Percentiles rank a stretch among this genome's conserved stretches.
phyloP scores from a whole-genome alignment of 2,113 vertebrate genomes.

The Spea multiplicata region DNA sequence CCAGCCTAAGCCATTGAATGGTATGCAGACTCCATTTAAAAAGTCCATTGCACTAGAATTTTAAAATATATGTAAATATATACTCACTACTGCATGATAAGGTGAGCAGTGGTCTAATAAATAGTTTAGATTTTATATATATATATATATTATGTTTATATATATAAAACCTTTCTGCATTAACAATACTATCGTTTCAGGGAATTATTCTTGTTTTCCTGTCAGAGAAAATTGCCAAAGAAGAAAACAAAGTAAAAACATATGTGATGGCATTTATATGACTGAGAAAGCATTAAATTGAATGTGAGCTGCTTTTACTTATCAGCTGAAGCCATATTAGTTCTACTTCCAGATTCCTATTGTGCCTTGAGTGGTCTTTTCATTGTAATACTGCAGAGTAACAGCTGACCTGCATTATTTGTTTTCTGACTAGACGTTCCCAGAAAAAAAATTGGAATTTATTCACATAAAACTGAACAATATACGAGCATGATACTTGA shows the following conservation, averaged over 20 bases:
- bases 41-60: not conserved
- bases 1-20: too few relatives aligned
- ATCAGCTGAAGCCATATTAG: slow-evolving; percentile 13
- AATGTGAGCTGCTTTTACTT: not conserved
- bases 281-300: slow-evolving; percentile 1
- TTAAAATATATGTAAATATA: not conserved
- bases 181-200: not conserved
- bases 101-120: too few relatives aligned
- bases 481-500: slow-evolving; percentile 19
- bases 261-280: not conserved
- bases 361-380: slow-evolving; percentile 19
- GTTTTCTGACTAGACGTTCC: slow-evolving; percentile 33
- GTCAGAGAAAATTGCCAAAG: not conserved
- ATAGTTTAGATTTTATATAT: too few relatives aligned
- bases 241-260: not conserved
- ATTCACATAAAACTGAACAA: slow-evolving; percentile 25
- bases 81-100: not conserved
- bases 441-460: slow-evolving; percentile 17
- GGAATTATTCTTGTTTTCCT: slow-evolving; percentile 7
- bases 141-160: too few relatives aligned
- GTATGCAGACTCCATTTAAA: too few relatives aligned
- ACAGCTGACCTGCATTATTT: slow-evolving; percentile 29
- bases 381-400: slow-evolving; percentile 5
- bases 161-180: too few relatives aligned
- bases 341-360: slow-evolving; percentile 17